These are phyloP conservation scores for Jordanella pulchra DNA, from an alignment of 2,797 vertebrate species.

Conservation along the genomic window DNA sequence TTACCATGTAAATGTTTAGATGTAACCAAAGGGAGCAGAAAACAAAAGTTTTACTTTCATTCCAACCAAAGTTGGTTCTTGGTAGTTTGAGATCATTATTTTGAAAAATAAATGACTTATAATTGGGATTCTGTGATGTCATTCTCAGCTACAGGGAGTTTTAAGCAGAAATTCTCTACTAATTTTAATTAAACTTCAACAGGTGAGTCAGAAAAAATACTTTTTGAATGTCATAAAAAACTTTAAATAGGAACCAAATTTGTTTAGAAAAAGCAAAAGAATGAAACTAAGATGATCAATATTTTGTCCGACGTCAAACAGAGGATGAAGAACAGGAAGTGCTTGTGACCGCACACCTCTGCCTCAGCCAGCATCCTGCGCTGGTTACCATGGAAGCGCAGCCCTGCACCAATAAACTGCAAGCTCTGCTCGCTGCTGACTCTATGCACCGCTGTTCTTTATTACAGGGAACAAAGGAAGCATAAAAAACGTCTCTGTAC, in stretches of 20 bases:
- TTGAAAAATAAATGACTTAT: neutral
- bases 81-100: neutral
- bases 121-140: neutral
- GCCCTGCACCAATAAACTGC: conserved; percentile 62
- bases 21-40: neutral
- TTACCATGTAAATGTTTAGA: no score
- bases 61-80: neutral
- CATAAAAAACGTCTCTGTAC: conserved; percentile 25
- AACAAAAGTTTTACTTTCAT: neutral
- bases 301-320: conserved; percentile 8
- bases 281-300: neutral
- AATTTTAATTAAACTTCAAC: neutral
- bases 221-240: neutral
- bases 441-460: neutral
- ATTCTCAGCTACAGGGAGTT: neutral
- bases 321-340: conserved; percentile 73
- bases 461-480: conserved; percentile 50
- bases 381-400: conserved; percentile 59
- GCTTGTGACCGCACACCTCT: conserved; percentile 71
- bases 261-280: neutral
- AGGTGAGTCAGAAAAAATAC: neutral
- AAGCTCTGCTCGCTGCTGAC: conserved; percentile 45
- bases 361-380: conserved; percentile 57
- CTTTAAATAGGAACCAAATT: neutral
- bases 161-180: neutral